Conservation (phyloP, 2,113 vertebrate species). For the Piprites chloris region DNA sequence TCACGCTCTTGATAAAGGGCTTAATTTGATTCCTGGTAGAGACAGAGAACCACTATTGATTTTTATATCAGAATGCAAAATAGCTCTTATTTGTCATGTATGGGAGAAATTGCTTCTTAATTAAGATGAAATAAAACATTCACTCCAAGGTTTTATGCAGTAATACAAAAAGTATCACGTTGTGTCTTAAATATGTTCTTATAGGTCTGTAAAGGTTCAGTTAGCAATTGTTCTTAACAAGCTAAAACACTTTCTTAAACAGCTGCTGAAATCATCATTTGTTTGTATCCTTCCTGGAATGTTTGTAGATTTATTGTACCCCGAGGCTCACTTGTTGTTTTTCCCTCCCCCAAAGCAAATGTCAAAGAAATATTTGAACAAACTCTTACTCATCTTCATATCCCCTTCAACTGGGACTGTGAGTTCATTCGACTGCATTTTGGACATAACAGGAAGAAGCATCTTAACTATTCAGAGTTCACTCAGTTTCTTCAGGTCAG, state of each 20-base stretch:
- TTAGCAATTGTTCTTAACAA: conserved; percentile 68
- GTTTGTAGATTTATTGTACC: conserved; percentile 39
- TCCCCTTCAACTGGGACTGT: conserved; percentile 98
- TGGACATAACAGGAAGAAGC: conserved; percentile 90
- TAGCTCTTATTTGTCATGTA: conserved; percentile 69
- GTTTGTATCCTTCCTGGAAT: conserved; percentile 61
- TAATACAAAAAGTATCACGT: conserved; percentile 65
- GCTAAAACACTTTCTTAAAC: conserved; percentile 42
- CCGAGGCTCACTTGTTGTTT: conserved; percentile 55
- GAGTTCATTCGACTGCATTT: conserved; percentile 96
- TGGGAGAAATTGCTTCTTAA: conserved; percentile 75
- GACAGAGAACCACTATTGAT: conserved; percentile 69
- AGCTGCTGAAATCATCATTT: conserved; percentile 56
- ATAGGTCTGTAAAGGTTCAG: conserved; percentile 40
- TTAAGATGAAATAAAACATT: conserved; percentile 75
- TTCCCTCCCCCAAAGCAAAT: conserved; percentile 83
- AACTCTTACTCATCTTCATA: conserved; percentile 91
- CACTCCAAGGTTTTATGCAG: conserved; percentile 52
- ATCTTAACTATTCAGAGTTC: conserved; percentile 92
- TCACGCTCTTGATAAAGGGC: conserved; percentile 74
- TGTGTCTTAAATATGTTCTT: conserved; percentile 63
- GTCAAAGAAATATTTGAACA: conserved; percentile 96
- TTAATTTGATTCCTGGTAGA: conserved; percentile 75
- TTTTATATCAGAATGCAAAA: conserved; percentile 74
- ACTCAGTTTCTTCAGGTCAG: conserved; percentile 94